A percentile compares a stretch with the other conserved stretches of the same genome.
Evolutionary conservation across 2,797 vertebrate genomes (phyloP).

Genomic region (Psittacula echo): DNA sequence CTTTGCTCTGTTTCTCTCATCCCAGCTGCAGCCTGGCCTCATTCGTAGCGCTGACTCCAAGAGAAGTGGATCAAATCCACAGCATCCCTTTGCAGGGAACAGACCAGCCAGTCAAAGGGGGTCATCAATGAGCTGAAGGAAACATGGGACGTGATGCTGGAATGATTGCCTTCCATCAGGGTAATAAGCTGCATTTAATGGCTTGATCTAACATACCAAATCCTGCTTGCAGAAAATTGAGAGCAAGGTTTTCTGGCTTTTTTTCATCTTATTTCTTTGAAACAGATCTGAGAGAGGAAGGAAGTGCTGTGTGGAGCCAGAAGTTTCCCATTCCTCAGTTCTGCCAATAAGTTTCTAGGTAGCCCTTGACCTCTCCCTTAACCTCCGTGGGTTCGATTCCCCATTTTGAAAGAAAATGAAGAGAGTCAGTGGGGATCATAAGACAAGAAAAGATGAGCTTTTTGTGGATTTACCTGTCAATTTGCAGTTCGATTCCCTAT

Average conservation of each 20-base stretch:
- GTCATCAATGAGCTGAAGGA: neutral
- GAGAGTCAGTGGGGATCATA: neutral
- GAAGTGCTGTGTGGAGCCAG: neutral
- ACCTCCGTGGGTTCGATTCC: neutral
- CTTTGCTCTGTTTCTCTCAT: neutral
- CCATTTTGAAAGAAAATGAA: slow-evolving; percentile 1
- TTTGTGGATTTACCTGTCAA: neutral
- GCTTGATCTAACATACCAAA: slow-evolving; percentile 14
- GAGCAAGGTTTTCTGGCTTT: neutral
- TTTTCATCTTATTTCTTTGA: neutral
- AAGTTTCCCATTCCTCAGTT: slow-evolving; percentile 29
- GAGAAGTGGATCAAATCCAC: neutral
- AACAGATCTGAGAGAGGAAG: slow-evolving; percentile 32
- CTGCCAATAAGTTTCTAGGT: neutral
- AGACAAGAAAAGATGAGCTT: neutral
- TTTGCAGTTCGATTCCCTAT: neutral
- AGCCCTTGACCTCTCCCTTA: slow-evolving; percentile 2
- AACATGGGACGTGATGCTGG: neutral
- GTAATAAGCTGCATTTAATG: neutral
- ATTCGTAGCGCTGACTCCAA: neutral
- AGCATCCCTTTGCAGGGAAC: neutral
- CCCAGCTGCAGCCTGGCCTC: neutral
- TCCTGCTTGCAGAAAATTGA: neutral
- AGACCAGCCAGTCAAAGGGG: neutral
- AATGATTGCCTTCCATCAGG: neutral